These are phyloP conservation scores for Puffinus mauretanicus DNA, from an alignment of 2,113 vertebrate species.

Conservation along the genomic window DNA sequence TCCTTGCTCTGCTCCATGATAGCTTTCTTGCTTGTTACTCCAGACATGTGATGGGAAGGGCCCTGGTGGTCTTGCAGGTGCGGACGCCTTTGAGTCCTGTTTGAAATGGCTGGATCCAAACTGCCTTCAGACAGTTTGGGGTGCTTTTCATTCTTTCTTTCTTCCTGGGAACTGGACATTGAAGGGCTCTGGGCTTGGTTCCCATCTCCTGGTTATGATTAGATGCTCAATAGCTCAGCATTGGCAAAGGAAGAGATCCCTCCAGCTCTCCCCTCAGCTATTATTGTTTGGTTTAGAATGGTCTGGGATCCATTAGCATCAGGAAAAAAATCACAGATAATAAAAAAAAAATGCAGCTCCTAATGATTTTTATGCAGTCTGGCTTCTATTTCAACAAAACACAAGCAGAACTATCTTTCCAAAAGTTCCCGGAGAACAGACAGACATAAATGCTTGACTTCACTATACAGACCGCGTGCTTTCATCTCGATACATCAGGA, in stretches of 20 bases:
- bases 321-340: slow-evolving; percentile 31
- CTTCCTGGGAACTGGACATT: neutral
- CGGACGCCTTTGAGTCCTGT: neutral
- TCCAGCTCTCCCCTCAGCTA: neutral
- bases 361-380: slow-evolving; percentile 43
- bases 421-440: slow-evolving; percentile 7
- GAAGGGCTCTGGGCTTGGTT: slow-evolving; percentile 16
- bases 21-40: neutral
- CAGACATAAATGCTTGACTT: neutral
- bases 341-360: neutral
- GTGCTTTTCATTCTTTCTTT: neutral
- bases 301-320: slow-evolving; percentile 29
- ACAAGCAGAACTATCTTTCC: slow-evolving; percentile 4
- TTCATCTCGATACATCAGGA: neutral
- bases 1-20: neutral
- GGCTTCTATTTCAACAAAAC: slow-evolving; percentile 31
- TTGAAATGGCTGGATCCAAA: neutral
- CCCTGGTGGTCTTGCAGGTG: neutral
- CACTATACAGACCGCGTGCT: neutral
- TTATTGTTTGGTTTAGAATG: neutral
- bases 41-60: neutral
- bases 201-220: slow-evolving; percentile 51
- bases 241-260: neutral
- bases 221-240: slow-evolving; percentile 1
- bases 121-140: neutral